Percentiles rank a stretch among this genome's conserved stretches.
These are phyloP conservation scores for Buceros bicornis DNA, from an alignment of 2,797 vertebrate genomes.

Conservation along the genomic window DNA sequence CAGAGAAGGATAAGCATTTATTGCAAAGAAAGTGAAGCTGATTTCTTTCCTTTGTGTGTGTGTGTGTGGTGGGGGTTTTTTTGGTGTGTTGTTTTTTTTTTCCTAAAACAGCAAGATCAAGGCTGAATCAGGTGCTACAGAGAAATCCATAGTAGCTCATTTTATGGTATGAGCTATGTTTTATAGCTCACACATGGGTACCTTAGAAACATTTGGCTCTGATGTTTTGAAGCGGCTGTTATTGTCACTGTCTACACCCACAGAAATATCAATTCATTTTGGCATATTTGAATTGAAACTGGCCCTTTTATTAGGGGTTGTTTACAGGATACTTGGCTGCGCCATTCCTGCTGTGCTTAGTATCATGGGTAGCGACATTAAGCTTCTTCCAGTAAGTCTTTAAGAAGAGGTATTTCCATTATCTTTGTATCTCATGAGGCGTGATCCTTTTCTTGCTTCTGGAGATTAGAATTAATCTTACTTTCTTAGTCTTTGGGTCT, in stretches of 20 bases:
- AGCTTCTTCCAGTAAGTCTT: not conserved
- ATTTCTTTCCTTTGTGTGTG: not conserved
- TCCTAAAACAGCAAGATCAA: not conserved
- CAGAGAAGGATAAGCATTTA: not conserved
- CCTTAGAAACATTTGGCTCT: not conserved
- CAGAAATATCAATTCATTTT: not conserved
- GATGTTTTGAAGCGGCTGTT: not conserved
- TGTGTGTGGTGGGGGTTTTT: too few species aligned
- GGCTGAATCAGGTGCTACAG: not conserved
- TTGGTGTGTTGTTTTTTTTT: not conserved
- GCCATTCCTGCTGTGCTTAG: not conserved
- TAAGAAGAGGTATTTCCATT: not conserved
- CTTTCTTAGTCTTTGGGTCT: not conserved
- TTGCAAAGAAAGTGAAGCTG: not conserved
- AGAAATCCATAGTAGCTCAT: not conserved
- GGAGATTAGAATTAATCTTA: not conserved
- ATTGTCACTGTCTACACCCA: not conserved
- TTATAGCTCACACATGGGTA: not conserved
- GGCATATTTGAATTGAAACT: not conserved
- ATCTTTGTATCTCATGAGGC: not conserved
- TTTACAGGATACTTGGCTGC: not conserved
- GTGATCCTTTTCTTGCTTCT: not conserved
- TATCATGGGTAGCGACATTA: accelerated
- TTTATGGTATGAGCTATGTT: accelerated
- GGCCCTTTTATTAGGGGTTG: not conserved